phyloP scores from a whole-genome alignment of 2,113 vertebrate genomes.

The Engraulis encrasicolus region DNA sequence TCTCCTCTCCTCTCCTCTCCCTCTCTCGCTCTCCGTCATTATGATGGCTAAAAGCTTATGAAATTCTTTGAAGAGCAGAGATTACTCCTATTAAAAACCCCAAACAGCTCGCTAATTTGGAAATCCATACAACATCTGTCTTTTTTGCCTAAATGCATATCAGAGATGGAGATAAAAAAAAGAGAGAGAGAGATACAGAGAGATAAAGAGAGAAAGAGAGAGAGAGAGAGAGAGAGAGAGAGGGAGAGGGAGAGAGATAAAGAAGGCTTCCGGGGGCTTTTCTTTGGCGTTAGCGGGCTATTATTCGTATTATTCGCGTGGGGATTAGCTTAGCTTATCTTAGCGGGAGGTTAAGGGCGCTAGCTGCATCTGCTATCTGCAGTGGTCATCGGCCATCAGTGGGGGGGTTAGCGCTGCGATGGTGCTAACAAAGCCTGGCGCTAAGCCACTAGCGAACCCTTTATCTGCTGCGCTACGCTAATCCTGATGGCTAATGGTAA shows the following conservation, averaged over 20 bases:
- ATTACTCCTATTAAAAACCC: slow-evolving; percentile 60
- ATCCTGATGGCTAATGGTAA: slow-evolving; percentile 71
- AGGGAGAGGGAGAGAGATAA: no score
- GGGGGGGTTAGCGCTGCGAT: slow-evolving; percentile 66
- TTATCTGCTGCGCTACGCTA: slow-evolving; percentile 73
- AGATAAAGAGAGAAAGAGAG: no score
- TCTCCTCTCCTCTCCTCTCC: no score
- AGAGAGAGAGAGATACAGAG: no score
- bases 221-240: no score
- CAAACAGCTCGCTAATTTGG: slow-evolving; percentile 68
- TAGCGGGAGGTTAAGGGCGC: slow-evolving; percentile 43
- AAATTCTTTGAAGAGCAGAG: slow-evolving; percentile 52
- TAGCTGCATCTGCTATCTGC: slow-evolving; percentile 58
- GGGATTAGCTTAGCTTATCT: no score
- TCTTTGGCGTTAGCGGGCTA: slow-evolving; percentile 55
- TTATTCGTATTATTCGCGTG: slow-evolving; percentile 66
- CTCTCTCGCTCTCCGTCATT: slow-evolving; percentile 8
- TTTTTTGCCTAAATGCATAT: slow-evolving; percentile 58
- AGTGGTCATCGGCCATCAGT: slow-evolving; percentile 55
- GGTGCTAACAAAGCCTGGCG: slow-evolving; percentile 74
- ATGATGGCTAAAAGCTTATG: slow-evolving; percentile 43
- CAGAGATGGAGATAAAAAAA: slow-evolving; percentile 56
- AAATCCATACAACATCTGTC: slow-evolving; percentile 6
- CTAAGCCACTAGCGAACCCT: slow-evolving; percentile 71
- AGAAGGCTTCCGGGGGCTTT: slow-evolving; percentile 39